Percentiles rank a stretch among this genome's conserved stretches.
phyloP scores from a whole-genome alignment of 2,113 vertebrate genomes.

The Chelonoidis abingdonii region DNA sequence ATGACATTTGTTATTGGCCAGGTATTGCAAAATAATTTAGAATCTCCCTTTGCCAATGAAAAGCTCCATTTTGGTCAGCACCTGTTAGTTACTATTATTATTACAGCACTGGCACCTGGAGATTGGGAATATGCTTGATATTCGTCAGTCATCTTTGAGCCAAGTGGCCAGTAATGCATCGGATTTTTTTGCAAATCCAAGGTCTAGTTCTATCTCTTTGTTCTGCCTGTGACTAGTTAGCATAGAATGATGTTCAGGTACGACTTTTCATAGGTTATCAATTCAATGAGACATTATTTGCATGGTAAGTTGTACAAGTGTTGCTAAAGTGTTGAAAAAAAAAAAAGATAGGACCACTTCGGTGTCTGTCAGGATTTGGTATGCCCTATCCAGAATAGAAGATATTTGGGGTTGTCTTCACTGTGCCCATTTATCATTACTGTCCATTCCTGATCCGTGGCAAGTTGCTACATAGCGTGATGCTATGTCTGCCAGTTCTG shows the following conservation, averaged over 20 bases:
- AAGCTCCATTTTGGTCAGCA: not conserved
- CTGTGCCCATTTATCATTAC: not conserved
- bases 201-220: not conserved
- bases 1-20: conserved; percentile 4
- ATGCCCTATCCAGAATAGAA: not conserved
- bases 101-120: not conserved
- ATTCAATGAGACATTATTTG: not conserved
- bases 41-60: not conserved
- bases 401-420: not conserved
- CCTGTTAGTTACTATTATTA: not conserved
- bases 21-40: not conserved
- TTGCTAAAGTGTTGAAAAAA: not conserved
- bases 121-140: not conserved
- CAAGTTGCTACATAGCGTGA: not conserved
- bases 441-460: not conserved
- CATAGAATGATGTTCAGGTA: not conserved
- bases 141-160: not conserved
- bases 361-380: not conserved
- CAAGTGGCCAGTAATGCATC: not conserved
- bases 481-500: not conserved
- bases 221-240: not conserved
- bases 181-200: not conserved
- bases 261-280: not conserved
- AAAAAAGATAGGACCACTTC: not conserved
- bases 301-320: not conserved